Evolutionary conservation across 2,888 invertebrate genomes (phyloP).

Genomic region (Harpagoxenus sublaevis): DNA sequence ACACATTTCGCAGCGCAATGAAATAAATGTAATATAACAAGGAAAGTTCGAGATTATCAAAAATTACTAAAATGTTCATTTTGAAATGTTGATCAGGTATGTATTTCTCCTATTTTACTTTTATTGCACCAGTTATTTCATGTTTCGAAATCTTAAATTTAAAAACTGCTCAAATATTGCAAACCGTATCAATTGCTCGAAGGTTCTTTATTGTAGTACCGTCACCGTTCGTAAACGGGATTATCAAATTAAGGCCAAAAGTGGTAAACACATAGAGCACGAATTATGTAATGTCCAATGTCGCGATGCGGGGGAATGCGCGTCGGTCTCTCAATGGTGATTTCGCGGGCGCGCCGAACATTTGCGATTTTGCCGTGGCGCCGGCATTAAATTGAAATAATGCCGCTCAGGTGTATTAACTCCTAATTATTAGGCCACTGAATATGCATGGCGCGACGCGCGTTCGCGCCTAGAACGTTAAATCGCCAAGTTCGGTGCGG

Average conservation of each 20-base stretch:
- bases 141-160: not conserved
- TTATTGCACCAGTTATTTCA: not conserved
- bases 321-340: conserved; percentile 7
- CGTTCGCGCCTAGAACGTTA: conserved; percentile 61
- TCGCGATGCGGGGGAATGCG: not conserved
- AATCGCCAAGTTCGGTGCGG: conserved; percentile 60
- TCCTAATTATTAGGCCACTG: conserved; percentile 69
- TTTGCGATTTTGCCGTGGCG: conserved; percentile 31
- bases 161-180: not conserved
- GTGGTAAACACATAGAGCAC: not conserved
- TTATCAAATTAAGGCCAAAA: conserved; percentile 25
- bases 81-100: not conserved
- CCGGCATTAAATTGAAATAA: conserved; percentile 61
- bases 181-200: not conserved
- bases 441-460: conserved; percentile 67
- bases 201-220: not conserved
- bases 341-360: conserved; percentile 19
- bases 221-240: not conserved
- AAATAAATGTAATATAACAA: not conserved
- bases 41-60: not conserved
- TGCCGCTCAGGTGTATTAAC: conserved; percentile 65
- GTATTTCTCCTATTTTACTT: not conserved
- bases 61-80: not conserved
- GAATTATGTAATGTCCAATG: conserved; percentile 43
- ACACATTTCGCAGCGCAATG: not conserved